These are phyloP conservation scores for Poecilobothrus nobilitatus DNA, from an alignment of 2,888 invertebrate genomes.

Conservation along the genomic window DNA sequence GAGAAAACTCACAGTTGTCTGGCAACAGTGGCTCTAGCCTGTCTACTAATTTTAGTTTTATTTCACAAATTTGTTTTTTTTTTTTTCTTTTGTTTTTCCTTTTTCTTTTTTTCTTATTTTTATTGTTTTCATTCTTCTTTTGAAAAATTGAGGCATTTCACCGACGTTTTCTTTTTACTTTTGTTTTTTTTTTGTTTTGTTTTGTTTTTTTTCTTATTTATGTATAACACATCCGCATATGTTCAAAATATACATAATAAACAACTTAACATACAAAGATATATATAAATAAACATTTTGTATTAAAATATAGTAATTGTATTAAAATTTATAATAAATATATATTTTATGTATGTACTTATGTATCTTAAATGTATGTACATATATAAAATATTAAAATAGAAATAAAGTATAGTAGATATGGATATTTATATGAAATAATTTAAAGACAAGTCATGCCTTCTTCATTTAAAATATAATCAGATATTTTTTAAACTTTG, in stretches of 20 bases:
- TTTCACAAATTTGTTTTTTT: neutral
- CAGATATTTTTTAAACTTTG: too few relatives aligned
- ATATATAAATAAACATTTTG: neutral
- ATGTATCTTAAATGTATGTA: too few relatives aligned
- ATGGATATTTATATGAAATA: too few relatives aligned
- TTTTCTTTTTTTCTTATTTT: neutral
- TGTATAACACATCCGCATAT: slow-evolving; percentile 6
- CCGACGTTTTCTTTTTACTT: neutral
- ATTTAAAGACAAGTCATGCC: too few relatives aligned
- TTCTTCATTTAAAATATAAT: too few relatives aligned
- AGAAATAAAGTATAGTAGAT: too few relatives aligned
- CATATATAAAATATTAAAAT: too few relatives aligned
- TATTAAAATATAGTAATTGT: neutral
- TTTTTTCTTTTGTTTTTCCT: too few relatives aligned
- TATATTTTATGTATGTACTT: too few relatives aligned
- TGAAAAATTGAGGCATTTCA: slow-evolving; percentile 6
- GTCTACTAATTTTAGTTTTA: slow-evolving; percentile 3
- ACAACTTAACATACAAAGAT: neutral
- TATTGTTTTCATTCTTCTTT: neutral
- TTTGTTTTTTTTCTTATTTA: neutral
- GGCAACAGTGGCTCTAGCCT: slow-evolving; percentile 4
- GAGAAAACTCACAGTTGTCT: slow-evolving; percentile 4
- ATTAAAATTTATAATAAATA: too few relatives aligned
- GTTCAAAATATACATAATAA: neutral
- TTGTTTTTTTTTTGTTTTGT: neutral